phyloP scores from a whole-genome alignment of 2,888 invertebrate species.

The Vanessa cardui region DNA sequence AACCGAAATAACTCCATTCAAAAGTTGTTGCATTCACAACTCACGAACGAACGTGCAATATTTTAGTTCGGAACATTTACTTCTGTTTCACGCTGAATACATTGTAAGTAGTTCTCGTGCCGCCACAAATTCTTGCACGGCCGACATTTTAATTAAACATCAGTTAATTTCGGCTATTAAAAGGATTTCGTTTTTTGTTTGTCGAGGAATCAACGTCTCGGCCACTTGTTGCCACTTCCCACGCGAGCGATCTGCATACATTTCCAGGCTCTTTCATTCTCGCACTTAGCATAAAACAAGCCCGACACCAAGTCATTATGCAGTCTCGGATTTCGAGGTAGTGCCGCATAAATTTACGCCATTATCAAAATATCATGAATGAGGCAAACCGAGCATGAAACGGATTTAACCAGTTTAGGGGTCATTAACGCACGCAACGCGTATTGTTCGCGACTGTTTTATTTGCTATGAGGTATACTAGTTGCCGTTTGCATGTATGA shows the following conservation, averaged over 20 bases:
- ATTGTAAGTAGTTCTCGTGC: slow-evolving; percentile 38
- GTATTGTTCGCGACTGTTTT: slow-evolving; percentile 49
- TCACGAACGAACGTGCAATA: slow-evolving; percentile 13
- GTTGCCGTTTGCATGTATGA: slow-evolving; percentile 23
- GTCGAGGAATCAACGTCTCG: slow-evolving; percentile 58
- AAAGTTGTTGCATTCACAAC: slow-evolving; percentile 10
- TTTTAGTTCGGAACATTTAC: slow-evolving; percentile 48
- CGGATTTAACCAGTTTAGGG: slow-evolving; percentile 69
- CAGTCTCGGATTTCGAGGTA: slow-evolving; percentile 76
- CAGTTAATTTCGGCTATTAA: slow-evolving; percentile 61
- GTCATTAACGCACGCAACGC: slow-evolving; percentile 77
- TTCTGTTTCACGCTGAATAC: slow-evolving; percentile 29
- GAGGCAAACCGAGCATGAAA: slow-evolving; percentile 68
- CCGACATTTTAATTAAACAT: slow-evolving; percentile 67
- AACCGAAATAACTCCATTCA: slow-evolving; percentile 19
- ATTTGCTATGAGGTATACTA: slow-evolving; percentile 44
- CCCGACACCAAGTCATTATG: slow-evolving; percentile 76
- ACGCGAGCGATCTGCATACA: slow-evolving; percentile 79
- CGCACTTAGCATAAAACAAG: slow-evolving; percentile 81
- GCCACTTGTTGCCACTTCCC: slow-evolving; percentile 81
- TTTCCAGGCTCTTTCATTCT: slow-evolving; percentile 75
- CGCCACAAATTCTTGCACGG: slow-evolving; percentile 37
- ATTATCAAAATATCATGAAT: slow-evolving; percentile 81
- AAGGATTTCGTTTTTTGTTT: slow-evolving; percentile 56
- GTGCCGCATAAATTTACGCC: slow-evolving; percentile 75